Conservation (phyloP, 2,113 vertebrate species). For the Emydura subglobosa region DNA sequence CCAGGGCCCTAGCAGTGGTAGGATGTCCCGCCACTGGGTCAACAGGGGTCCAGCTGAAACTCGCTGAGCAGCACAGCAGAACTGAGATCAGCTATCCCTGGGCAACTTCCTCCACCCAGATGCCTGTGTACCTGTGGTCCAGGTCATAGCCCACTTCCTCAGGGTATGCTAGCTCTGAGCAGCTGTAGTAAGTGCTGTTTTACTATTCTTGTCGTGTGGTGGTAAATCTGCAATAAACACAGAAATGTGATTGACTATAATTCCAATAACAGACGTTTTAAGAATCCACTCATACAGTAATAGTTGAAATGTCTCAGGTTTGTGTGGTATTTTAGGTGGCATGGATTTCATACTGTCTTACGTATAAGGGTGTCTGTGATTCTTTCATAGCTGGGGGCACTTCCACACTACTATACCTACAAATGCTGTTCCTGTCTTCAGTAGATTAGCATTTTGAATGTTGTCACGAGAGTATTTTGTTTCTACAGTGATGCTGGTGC, state of each 20-base stretch:
- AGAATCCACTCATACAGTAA: background rate
- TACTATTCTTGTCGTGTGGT: conserved; percentile 34
- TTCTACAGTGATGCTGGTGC: conserved; percentile 51
- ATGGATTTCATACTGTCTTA: background rate
- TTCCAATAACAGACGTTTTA: conserved; percentile 26
- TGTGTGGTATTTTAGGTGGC: background rate
- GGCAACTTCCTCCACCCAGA: no score
- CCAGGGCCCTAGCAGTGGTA: no score
- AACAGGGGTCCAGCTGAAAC: no score
- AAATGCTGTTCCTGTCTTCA: conserved; percentile 13
- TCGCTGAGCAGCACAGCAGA: no score
- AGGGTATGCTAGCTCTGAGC: conserved; percentile 14
- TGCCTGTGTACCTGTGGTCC: no score
- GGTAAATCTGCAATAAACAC: conserved; percentile 41
- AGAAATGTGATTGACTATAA: conserved; percentile 45
- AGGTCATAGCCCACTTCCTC: no score
- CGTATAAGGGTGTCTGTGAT: background rate
- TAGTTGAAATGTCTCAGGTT: background rate
- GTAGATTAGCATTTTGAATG: conserved; percentile 35
- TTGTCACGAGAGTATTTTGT: conserved; percentile 30
- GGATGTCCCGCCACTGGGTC: no score
- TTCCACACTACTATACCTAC: conserved; percentile 1
- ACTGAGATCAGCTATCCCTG: no score
- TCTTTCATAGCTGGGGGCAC: background rate
- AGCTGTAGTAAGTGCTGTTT: background rate